Percentiles rank a stretch among this genome's conserved stretches.
These are phyloP conservation scores for Henricia sp. DNA, from an alignment of 53 echinoderm and acorn worm species.

Conservation along the genomic window DNA sequence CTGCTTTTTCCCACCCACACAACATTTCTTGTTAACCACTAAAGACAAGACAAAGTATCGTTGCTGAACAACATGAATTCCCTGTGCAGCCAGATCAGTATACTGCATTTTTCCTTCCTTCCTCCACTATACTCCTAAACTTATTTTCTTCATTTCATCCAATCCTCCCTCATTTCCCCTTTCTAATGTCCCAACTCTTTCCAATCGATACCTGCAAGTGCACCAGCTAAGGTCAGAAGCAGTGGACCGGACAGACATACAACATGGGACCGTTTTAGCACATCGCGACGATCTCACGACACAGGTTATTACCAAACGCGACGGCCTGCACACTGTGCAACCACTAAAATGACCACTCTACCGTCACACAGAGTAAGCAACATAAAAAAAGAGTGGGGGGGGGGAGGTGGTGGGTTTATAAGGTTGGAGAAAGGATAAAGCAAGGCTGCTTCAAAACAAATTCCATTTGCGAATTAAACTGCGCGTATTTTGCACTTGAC, in stretches of 20 bases:
- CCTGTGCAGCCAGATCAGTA: no score
- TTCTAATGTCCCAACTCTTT: neutral
- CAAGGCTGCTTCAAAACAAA: conserved; percentile 54
- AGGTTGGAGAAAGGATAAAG: no score
- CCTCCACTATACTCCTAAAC: neutral
- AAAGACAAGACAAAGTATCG: no score
- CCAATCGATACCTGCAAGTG: conserved; percentile 54
- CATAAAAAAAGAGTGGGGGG: conserved; percentile 4
- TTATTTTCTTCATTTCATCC: neutral
- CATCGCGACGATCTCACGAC: conserved; percentile 43
- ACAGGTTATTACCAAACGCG: conserved; percentile 54
- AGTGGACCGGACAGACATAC: conserved; percentile 19
- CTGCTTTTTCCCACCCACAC: no score
- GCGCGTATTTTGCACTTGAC: conserved; percentile 61
- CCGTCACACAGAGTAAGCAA: conserved; percentile 30
- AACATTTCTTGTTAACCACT: no score
- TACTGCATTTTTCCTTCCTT: neutral
- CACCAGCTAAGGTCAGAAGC: conserved; percentile 48
- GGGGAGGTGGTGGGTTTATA: conserved; percentile 2
- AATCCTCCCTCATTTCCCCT: neutral
- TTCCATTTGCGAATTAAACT: conserved; percentile 67
- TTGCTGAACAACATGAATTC: no score
- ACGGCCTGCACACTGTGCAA: conserved; percentile 8
- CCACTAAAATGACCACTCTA: conserved; percentile 52
- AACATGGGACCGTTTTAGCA: conserved; percentile 51